Conservation (phyloP, 2,797 vertebrate genomes). For the Triplophysa bombifrons region DNA sequence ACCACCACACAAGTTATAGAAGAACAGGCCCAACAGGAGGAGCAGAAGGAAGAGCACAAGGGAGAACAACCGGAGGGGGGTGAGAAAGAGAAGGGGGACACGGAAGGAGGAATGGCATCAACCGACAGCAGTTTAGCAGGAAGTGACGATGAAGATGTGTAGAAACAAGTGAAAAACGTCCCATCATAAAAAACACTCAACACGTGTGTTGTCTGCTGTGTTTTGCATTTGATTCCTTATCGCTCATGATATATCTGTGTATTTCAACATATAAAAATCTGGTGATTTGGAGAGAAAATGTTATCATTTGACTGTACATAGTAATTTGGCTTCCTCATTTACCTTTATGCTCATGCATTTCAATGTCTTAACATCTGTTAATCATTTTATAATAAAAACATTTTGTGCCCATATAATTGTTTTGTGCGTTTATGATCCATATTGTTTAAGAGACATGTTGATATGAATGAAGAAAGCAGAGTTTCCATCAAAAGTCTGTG, state of each 20-base stretch:
- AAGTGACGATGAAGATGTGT: conserved; percentile 83
- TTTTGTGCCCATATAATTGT: conserved; percentile 9
- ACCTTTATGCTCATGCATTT: neutral
- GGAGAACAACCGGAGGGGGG: conserved; percentile 49
- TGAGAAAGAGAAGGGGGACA: conserved; percentile 58
- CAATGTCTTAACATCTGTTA: conserved; percentile 2
- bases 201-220: neutral
- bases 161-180: conserved; percentile 20
- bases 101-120: conserved; percentile 73
- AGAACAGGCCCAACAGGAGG: conserved; percentile 10
- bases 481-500: conserved; percentile 3
- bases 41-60: conserved; percentile 27
- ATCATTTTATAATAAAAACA: conserved; percentile 50
- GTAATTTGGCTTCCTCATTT: neutral
- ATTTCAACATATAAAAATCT: neutral
- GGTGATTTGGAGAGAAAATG: neutral
- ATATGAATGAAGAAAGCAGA: neutral
- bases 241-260: neutral
- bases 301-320: conserved; percentile 8
- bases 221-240: neutral
- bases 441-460: neutral
- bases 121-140: conserved; percentile 91
- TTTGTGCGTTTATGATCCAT: neutral
- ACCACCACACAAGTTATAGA: conserved; percentile 38
- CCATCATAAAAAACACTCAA: neutral